Evolutionary conservation across 2,888 invertebrate genomes (phyloP), one percentile per base, ranked within the genome.

Genomic region (Mycalesis mineus): DNA sequence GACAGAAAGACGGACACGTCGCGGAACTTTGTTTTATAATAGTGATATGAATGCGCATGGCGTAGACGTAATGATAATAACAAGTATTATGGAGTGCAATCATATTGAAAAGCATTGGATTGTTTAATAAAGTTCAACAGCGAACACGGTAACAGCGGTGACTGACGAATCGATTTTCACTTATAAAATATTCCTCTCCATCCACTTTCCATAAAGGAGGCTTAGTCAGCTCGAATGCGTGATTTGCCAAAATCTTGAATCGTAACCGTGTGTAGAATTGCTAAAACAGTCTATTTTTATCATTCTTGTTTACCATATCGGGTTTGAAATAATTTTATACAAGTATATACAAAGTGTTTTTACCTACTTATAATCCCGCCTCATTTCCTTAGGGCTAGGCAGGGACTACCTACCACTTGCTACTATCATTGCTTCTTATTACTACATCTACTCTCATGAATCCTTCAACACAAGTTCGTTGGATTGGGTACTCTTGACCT

Each of bases 121-220:
- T 62, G 65, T 58, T 67, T 58, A 45, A 59, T 33, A 59, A 51
- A 64, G 45, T 61, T 60, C 72, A 70, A 71, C 74, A 68, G 67
- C 61, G 64, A 33, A 55, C 59, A 66, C 52, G 52, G 55, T 44
- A 48, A 37, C 47, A 50, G 37, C 39, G 55, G 52, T 40, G 31
- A 47, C 62, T 67, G 68, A 69, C 65, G 58, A 70, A 78, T 78
- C 73, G 78, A 77, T 78, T 74, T 75, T 71, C 74, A 70, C 73
- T 75, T 71, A 69, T 68, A 70, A 66, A 66, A 22, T 22, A 22
- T 22, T 22, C 22, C 22, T 4, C 22, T 22, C 5, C 22, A 22
- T 65, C 67, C 67, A 67, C 69, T 71, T 65, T 65, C 31, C 49
- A 44, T 59, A 50, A 62, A 60, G 55, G 59, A 61, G 55, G 55